A percentile compares a stretch with the other conserved stretches of the same genome.
Evolutionary conservation across 2,113 vertebrate genomes (phyloP).

Genomic region (Gallinago jamesoni): DNA sequence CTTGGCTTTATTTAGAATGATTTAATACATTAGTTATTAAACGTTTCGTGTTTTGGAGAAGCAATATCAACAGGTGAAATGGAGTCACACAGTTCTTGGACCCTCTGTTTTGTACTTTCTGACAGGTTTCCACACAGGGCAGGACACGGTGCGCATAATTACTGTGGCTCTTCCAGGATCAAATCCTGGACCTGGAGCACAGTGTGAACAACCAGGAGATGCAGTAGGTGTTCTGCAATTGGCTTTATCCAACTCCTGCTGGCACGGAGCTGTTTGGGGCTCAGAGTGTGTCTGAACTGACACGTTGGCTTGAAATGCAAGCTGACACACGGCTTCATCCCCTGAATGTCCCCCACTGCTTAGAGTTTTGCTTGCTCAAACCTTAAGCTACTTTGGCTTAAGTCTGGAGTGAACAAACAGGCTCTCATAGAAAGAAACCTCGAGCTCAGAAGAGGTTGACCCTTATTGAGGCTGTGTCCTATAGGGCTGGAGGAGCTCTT

Average conservation of each 20-base stretch:
- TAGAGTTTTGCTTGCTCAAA: not conserved
- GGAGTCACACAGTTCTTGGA: not conserved
- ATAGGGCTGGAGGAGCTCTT: not conserved
- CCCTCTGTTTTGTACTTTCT: not conserved
- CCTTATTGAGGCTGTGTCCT: not conserved
- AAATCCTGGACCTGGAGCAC: not conserved
- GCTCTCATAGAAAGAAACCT: not conserved
- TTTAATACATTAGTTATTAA: constrained; percentile 2
- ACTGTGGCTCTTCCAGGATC: not conserved
- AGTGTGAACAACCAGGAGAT: not conserved
- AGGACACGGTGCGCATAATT: not conserved
- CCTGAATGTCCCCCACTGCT: not conserved
- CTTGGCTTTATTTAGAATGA: constrained; percentile 11
- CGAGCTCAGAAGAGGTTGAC: not conserved
- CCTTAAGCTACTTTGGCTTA: not conserved
- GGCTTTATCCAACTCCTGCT: not conserved
- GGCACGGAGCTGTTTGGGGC: not conserved
- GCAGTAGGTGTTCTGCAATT: not conserved
- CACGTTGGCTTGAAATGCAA: not conserved
- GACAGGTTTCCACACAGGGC: not conserved
- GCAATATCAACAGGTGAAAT: not conserved
- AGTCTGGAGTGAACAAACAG: not conserved
- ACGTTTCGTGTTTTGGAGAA: not conserved
- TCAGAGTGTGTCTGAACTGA: not conserved
- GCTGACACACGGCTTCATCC: not conserved